Evolutionary conservation across 1,140 invertebrate genomes (phyloP).

Genomic region (Drosophila chauvacae): DNA sequence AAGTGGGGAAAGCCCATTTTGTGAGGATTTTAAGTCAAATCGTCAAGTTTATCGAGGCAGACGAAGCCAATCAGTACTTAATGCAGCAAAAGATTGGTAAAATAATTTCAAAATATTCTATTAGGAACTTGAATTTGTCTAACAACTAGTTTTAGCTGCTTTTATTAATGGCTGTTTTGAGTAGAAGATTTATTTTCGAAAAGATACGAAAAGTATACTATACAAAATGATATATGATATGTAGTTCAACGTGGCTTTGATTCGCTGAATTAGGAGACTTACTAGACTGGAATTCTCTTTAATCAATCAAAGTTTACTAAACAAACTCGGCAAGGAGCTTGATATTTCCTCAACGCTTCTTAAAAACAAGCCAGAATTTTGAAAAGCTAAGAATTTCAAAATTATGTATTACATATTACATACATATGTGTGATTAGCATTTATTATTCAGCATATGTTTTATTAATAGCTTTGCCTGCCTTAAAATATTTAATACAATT

Average conservation of each 20-base stretch:
- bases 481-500: background rate
- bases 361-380: no score
- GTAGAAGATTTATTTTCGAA: background rate
- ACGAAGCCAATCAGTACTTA: slow-evolving; percentile 18
- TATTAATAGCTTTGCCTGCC: background rate
- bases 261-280: no score
- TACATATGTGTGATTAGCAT: no score
- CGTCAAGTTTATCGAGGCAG: slow-evolving; percentile 38
- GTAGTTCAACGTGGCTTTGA: background rate
- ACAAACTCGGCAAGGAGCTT: no score
- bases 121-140: background rate
- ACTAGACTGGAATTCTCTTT: no score
- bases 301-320: no score
- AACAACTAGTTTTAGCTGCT: background rate
- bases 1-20: slow-evolving; percentile 29
- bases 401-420: no score
- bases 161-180: no score
- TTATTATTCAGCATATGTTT: no score
- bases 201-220: background rate
- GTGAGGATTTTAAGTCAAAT: slow-evolving; percentile 40
- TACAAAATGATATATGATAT: rapidly evolving
- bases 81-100: background rate
- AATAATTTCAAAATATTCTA: background rate
- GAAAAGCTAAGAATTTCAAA: no score
- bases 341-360: no score